Evolutionary conservation across 2,113 vertebrate species (phyloP).

Genomic region (Pristiophorus japonicus): DNA sequence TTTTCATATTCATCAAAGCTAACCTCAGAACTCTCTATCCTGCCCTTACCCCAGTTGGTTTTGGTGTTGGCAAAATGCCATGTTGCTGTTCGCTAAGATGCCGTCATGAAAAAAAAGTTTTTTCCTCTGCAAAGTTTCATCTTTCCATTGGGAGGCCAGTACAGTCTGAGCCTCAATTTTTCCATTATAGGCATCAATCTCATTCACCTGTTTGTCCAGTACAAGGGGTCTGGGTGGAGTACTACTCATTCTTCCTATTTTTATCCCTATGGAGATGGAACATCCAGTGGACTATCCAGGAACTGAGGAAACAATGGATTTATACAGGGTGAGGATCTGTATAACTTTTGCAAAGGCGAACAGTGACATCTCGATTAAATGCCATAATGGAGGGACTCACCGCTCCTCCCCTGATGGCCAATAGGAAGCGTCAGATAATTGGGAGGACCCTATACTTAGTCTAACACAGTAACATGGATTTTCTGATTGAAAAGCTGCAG

Average conservation of each 20-base stretch:
- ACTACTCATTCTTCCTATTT: neutral
- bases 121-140: neutral
- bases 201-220: neutral
- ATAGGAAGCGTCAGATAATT: neutral
- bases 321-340: neutral
- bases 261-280: neutral
- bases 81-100: neutral
- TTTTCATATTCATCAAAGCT: neutral
- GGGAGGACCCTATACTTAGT: neutral
- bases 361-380: neutral
- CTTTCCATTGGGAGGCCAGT: neutral
- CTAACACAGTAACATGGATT: no score
- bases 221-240: neutral
- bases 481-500: neutral
- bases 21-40: neutral
- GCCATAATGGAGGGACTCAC: neutral
- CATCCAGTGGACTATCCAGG: no score
- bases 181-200: neutral
- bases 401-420: neutral
- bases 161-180: neutral
- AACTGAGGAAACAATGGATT: no score
- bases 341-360: neutral
- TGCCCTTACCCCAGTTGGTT: neutral
- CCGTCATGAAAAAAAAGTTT: neutral
- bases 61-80: neutral